Evolutionary conservation across 1,140 invertebrate genomes (phyloP).

Genomic region (Caenorhabditis briggsae): DNA sequence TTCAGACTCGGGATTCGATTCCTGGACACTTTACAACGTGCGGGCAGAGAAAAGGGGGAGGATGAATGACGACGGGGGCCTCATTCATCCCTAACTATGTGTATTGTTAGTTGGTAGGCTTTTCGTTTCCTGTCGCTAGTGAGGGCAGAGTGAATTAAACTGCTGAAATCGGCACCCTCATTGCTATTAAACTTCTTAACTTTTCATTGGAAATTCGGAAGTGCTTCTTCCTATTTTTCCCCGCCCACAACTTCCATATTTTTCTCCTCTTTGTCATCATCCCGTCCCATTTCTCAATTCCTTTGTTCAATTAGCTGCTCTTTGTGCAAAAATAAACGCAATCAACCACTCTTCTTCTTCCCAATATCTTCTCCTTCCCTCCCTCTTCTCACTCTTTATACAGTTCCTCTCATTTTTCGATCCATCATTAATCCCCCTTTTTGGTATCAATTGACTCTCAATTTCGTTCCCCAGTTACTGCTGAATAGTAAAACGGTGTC

Average conservation of each 20-base stretch:
- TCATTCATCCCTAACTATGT: conserved; percentile 54
- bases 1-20: conserved; percentile 52
- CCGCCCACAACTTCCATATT: not conserved
- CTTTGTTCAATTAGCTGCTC: conserved; percentile 55
- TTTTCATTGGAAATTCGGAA: not conserved
- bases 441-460: not conserved
- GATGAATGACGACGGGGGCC: conserved; percentile 40
- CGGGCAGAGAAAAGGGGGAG: not conserved
- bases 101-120: conserved; percentile 52
- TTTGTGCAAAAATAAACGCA: conserved; percentile 52
- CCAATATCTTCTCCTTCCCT: not conserved
- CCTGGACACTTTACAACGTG: conserved; percentile 53
- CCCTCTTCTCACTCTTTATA: not conserved
- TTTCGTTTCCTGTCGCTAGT: conserved; percentile 26
- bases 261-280: not conserved
- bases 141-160: conserved; percentile 18
- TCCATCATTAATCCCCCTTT: not conserved
- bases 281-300: not conserved
- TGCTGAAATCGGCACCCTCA: not conserved
- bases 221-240: not conserved
- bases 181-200: not conserved
- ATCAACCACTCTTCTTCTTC: conserved; percentile 24
- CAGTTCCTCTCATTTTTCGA: conserved; percentile 12
- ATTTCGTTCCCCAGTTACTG: not conserved
- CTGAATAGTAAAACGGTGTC: conserved; percentile 41